Evolutionary conservation across 2,113 vertebrate genomes (phyloP).

Genomic region (Setophaga petechia): DNA sequence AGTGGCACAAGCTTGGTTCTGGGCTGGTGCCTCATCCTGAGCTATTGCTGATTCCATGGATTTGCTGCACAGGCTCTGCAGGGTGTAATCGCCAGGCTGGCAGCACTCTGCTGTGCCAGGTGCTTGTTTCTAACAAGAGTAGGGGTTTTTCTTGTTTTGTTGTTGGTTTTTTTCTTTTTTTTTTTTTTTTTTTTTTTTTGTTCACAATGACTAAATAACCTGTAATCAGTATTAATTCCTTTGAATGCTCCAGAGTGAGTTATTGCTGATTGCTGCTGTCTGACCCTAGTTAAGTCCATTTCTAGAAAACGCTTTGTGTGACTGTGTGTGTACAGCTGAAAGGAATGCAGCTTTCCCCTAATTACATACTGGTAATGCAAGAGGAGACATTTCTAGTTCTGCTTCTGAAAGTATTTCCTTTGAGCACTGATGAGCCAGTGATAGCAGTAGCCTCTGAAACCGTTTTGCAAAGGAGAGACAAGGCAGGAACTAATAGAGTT

Average conservation of each 20-base stretch:
- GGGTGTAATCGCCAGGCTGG: conserved; percentile 8
- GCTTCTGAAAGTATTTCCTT: conserved; percentile 61
- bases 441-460: conserved; percentile 58
- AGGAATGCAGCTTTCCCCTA: conserved; percentile 58
- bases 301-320: conserved; percentile 53
- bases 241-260: neutral
- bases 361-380: conserved; percentile 42
- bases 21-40: conserved; percentile 37
- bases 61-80: neutral
- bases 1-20: neutral
- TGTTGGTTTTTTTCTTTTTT: neutral
- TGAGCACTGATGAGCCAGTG: conserved; percentile 32
- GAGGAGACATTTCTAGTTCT: conserved; percentile 61
- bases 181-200: neutral
- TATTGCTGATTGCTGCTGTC: conserved; percentile 27
- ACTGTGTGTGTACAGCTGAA: conserved; percentile 37
- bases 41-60: conserved; percentile 33
- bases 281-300: conserved; percentile 6
- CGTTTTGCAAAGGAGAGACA: conserved; percentile 5
- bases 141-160: neutral
- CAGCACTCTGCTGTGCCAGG: neutral
- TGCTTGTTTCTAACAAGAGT: neutral
- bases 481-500: conserved; percentile 20
- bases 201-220: conserved; percentile 23
- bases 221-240: conserved; percentile 28